These are phyloP conservation scores for Platysteira castanea DNA, from an alignment of 2,113 vertebrate genomes.

Conservation along the genomic window DNA sequence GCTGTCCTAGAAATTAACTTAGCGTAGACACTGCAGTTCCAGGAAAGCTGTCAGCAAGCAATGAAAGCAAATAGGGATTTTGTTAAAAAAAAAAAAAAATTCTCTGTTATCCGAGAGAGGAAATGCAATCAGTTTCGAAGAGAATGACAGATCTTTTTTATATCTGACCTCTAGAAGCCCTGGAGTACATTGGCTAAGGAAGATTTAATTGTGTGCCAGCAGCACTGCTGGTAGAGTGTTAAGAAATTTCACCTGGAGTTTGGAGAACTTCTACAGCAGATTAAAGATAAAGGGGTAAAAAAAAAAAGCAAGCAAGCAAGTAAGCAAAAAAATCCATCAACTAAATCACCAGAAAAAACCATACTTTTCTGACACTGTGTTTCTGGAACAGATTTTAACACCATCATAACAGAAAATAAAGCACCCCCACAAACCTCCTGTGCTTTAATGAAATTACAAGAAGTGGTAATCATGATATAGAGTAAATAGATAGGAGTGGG, in stretches of 20 bases:
- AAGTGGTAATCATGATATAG: background rate
- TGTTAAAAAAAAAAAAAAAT: background rate
- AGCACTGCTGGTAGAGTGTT: background rate
- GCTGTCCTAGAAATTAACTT: background rate
- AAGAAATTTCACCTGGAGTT: background rate
- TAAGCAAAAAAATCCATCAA: background rate
- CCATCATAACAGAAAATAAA: background rate
- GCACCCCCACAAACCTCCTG: background rate
- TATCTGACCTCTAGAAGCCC: conserved; percentile 16
- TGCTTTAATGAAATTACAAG: background rate
- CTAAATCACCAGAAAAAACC: background rate
- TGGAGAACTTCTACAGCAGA: background rate
- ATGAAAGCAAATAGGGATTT: conserved; percentile 16
- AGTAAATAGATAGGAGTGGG: background rate
- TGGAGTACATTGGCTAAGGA: background rate
- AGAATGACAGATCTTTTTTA: conserved; percentile 1
- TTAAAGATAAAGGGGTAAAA: background rate
- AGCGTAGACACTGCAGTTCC: background rate
- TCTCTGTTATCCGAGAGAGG: background rate
- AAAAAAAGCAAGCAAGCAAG: background rate
- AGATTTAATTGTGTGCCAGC: background rate
- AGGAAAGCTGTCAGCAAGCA: conserved; percentile 19
- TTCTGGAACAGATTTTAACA: background rate
- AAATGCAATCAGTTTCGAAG: background rate
- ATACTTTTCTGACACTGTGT: background rate